These are phyloP conservation scores for Spilogale gracilis DNA, from an alignment of 2,113 vertebrate genomes.

Conservation along the genomic window DNA sequence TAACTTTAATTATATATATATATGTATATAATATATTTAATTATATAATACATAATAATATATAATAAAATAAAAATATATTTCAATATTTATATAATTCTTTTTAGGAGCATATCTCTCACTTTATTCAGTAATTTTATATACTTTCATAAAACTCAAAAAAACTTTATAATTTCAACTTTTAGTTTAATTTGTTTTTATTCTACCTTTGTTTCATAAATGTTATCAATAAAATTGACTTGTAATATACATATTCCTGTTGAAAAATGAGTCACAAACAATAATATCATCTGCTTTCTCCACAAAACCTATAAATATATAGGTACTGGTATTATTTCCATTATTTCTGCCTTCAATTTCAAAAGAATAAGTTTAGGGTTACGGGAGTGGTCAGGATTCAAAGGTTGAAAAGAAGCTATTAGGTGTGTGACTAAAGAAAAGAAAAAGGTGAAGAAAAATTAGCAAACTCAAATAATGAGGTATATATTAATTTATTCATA, in stretches of 20 bases:
- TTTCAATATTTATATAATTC: neutral
- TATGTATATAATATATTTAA: no score
- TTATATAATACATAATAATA: no score
- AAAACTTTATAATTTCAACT: neutral
- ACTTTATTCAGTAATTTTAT: neutral
- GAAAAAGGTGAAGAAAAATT: neutral
- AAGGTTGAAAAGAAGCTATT: conserved; percentile 61
- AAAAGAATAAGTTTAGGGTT: conserved; percentile 37
- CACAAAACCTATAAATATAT: conserved; percentile 45
- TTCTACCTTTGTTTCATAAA: neutral
- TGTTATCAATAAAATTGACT: conserved; percentile 16
- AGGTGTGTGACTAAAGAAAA: conserved; percentile 56
- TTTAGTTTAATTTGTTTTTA: neutral
- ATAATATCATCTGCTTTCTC: conserved; percentile 75
- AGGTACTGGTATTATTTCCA: conserved; percentile 50
- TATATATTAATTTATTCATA: neutral
- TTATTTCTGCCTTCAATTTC: conserved; percentile 57
- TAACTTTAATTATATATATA: no score
- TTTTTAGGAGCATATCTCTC: neutral
- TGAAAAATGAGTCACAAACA: conserved; percentile 74
- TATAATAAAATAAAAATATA: no score
- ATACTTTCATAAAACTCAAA: neutral
- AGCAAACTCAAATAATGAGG: neutral
- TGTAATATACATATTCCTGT: neutral
- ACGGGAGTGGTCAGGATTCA: conserved; percentile 58